phyloP scores from a whole-genome alignment of 1,140 invertebrate species.

The Drosophila sulfurigaster region DNA sequence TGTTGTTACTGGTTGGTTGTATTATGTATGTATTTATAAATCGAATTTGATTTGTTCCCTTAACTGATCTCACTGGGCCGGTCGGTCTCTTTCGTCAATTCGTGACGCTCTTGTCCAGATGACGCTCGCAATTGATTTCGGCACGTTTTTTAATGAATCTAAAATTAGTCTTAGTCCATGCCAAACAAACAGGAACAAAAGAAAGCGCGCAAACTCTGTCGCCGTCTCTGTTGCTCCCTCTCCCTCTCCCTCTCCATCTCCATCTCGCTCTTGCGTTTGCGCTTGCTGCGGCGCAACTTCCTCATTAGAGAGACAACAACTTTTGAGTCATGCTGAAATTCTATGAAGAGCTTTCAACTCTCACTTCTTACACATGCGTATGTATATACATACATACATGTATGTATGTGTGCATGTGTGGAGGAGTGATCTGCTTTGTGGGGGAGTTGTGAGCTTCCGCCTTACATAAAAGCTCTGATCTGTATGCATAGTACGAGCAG shows the following conservation, averaged over 20 bases:
- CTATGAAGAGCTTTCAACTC: conserved; percentile 4
- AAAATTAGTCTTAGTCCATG: conserved; percentile 16
- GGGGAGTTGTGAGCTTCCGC: conserved; percentile 12
- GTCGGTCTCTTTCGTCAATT: conserved; percentile 8
- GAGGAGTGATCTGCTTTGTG: neutral
- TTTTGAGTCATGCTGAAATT: neutral
- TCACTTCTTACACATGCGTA: neutral
- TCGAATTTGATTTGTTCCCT: conserved; percentile 38
- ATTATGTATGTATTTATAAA: conserved; percentile 35
- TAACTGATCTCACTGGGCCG: conserved; percentile 13
- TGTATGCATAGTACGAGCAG: conserved; percentile 12
- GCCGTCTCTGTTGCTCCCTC: neutral
- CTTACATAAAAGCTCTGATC: conserved; percentile 16
- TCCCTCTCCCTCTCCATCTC: no score
- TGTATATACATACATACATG: neutral
- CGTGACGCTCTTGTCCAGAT: conserved; percentile 25
- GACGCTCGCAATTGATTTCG: conserved; percentile 14
- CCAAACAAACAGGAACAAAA: conserved; percentile 16
- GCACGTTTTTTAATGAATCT: neutral
- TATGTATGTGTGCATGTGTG: neutral
- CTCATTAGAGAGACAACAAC: neutral
- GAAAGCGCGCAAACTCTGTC: neutral
- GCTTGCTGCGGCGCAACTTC: conserved; percentile 1
- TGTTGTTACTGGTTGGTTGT: no score
- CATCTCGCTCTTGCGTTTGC: neutral